Evolutionary conservation across 1,140 invertebrate genomes (phyloP).

Genomic region (Probaryconus sp.): DNA sequence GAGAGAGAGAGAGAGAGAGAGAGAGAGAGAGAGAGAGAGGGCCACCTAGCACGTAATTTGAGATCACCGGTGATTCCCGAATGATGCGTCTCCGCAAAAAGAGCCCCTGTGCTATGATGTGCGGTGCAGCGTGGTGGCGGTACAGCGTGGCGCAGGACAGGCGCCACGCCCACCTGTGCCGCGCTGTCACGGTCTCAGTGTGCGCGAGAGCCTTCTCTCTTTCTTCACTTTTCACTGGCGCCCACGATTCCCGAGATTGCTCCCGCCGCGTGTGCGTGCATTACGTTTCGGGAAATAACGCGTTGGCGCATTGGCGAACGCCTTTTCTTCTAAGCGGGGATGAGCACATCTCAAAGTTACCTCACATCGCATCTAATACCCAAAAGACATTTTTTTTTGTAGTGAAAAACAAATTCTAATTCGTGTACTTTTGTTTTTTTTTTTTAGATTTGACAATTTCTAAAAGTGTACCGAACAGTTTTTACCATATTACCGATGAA

Average conservation of each 20-base stretch:
- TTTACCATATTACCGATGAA: no score
- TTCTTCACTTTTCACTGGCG: slow-evolving; percentile 60
- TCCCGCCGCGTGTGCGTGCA: slow-evolving; percentile 49
- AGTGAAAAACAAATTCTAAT: no score
- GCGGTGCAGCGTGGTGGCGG: slow-evolving; percentile 56
- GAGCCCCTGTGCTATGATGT: slow-evolving; percentile 63
- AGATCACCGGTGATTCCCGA: slow-evolving; percentile 36
- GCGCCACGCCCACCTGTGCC: slow-evolving; percentile 72
- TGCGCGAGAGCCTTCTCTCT: slow-evolving; percentile 56
- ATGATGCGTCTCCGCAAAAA: slow-evolving; percentile 28
- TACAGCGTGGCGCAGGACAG: slow-evolving; percentile 68
- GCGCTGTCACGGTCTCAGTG: slow-evolving; percentile 58
- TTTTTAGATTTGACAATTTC: no score
- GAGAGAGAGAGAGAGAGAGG: slow-evolving; percentile 46
- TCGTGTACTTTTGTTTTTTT: no score
- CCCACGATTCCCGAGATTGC: slow-evolving; percentile 56
- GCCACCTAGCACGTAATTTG: slow-evolving; percentile 55
- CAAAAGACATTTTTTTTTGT: no score
- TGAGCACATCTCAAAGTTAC: no score
- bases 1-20: no score
- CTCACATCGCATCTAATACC: no score
- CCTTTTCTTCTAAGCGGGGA: background rate
- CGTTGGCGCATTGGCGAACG: slow-evolving; percentile 33
- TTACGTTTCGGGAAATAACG: slow-evolving; percentile 48
- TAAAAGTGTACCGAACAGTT: no score